phyloP scores from a whole-genome alignment of 2,797 vertebrate genomes.

The Acestrorhynchus altus region DNA sequence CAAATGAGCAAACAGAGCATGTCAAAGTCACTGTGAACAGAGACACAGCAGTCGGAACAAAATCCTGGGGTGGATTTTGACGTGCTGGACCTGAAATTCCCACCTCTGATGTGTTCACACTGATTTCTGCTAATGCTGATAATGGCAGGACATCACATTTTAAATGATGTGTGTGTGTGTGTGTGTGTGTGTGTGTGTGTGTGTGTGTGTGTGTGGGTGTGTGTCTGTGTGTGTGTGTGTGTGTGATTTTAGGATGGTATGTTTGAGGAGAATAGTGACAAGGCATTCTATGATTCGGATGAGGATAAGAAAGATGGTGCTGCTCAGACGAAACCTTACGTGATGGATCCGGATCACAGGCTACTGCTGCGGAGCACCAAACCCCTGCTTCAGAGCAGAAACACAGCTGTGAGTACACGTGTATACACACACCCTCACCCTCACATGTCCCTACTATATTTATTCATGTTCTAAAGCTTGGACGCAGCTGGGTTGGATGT shows the following conservation, averaged over 20 bases:
- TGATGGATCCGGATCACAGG: slow-evolving; percentile 96
- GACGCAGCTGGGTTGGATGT: too few species aligned
- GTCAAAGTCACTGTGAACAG: too few species aligned
- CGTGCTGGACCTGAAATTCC: too few species aligned
- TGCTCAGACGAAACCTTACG: slow-evolving; percentile 72
- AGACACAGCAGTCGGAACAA: too few species aligned
- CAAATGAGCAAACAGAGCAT: too few species aligned
- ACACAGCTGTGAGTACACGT: slow-evolving; percentile 88
- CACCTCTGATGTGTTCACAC: too few species aligned
- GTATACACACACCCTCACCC: background rate
- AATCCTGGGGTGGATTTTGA: too few species aligned
- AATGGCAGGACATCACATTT: too few species aligned
- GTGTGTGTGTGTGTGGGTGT: background rate
- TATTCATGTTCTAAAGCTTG: too few species aligned
- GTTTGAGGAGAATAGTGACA: slow-evolving; percentile 83
- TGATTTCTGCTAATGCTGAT: too few species aligned
- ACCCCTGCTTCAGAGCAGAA: slow-evolving; percentile 94
- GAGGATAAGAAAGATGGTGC: slow-evolving; percentile 80
- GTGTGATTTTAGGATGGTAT: slow-evolving; percentile 72
- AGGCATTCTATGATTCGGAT: slow-evolving; percentile 91
- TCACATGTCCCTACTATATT: background rate
- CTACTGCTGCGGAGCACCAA: slow-evolving; percentile 93
- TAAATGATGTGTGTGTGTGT: too few species aligned
- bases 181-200: too few species aligned
- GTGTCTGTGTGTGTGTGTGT: background rate